A percentile compares a stretch with the other conserved stretches of the same genome.
phyloP scores from a whole-genome alignment of 2,113 vertebrate genomes.

The Ptyas mucosa region DNA sequence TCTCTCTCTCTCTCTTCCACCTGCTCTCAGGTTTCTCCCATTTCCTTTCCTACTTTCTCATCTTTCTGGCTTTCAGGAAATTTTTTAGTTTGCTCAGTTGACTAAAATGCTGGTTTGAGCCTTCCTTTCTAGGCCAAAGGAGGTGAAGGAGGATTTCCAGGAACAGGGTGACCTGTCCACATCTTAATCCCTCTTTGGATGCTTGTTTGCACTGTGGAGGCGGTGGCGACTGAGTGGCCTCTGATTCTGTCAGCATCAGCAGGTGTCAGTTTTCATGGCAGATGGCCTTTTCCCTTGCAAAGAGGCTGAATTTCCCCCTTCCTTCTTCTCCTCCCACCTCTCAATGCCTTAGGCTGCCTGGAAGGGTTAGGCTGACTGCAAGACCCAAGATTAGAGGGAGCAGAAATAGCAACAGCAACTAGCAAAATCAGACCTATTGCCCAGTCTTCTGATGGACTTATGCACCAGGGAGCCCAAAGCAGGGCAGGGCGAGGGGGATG shows the following conservation, averaged over 20 bases:
- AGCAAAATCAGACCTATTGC: not conserved
- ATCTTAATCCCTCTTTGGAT: constrained; percentile 38
- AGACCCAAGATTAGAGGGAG: not conserved
- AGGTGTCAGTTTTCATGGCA: constrained; percentile 65
- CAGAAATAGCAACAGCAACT: not conserved
- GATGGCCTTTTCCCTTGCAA: constrained; percentile 49
- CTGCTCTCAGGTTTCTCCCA: not conserved
- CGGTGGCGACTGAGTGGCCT: constrained; percentile 26
- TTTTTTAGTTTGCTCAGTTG: not conserved
- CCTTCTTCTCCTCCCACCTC: not conserved
- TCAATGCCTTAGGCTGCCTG: constrained; percentile 42
- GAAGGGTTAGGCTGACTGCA: not conserved
- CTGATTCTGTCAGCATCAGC: constrained; percentile 53
- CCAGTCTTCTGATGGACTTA: not conserved
- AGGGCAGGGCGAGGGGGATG: too few relatives aligned
- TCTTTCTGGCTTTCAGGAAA: not conserved
- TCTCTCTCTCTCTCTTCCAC: too few relatives aligned
- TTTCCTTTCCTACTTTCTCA: not conserved
- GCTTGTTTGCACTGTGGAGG: constrained; percentile 45
- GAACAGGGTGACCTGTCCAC: constrained; percentile 45
- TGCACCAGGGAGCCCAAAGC: not conserved
- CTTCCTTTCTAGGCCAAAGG: not conserved
- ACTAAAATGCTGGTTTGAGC: not conserved
- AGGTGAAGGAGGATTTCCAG: constrained; percentile 20
- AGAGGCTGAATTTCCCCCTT: constrained; percentile 30